Evolutionary conservation across 1,140 invertebrate species (phyloP).

Genomic region (Drosophila pseudoananassae): DNA sequence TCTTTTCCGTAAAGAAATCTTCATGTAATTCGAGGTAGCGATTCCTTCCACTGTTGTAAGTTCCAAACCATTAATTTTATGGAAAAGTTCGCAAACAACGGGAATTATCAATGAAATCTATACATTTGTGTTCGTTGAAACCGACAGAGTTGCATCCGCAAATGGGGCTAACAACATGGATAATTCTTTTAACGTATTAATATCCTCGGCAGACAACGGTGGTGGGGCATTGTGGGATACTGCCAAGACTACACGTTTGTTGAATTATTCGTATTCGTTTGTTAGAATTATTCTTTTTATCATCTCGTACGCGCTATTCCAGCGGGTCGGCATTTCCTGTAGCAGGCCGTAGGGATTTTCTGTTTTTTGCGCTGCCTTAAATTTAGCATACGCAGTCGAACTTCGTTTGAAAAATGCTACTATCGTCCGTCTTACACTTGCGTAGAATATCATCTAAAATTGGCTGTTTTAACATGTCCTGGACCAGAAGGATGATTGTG

Average conservation of each 20-base stretch:
- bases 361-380: too few species aligned
- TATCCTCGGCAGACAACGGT: constrained; percentile 1
- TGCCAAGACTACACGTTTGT: neutral
- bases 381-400: too few species aligned
- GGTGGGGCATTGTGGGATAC: neutral
- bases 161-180: neutral
- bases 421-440: too few species aligned
- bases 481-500: too few species aligned
- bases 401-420: too few species aligned
- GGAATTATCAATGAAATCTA: neutral
- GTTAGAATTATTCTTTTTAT: neutral
- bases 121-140: constrained; percentile 1
- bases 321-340: constrained; percentile 4
- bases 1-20: too few species aligned
- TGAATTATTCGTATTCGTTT: constrained; percentile 3
- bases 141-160: constrained; percentile 2
- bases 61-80: neutral
- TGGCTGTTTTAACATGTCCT: too few species aligned
- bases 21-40: neutral
- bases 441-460: too few species aligned
- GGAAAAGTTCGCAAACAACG: neutral
- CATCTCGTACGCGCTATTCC: constrained; percentile 4
- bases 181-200: neutral
- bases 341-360: neutral
- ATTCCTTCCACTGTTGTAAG: neutral